Percentiles rank a stretch among this genome's conserved stretches.
Evolutionary conservation across 2,888 invertebrate species (phyloP).

Genomic region (Megalurothrips usitatus): DNA sequence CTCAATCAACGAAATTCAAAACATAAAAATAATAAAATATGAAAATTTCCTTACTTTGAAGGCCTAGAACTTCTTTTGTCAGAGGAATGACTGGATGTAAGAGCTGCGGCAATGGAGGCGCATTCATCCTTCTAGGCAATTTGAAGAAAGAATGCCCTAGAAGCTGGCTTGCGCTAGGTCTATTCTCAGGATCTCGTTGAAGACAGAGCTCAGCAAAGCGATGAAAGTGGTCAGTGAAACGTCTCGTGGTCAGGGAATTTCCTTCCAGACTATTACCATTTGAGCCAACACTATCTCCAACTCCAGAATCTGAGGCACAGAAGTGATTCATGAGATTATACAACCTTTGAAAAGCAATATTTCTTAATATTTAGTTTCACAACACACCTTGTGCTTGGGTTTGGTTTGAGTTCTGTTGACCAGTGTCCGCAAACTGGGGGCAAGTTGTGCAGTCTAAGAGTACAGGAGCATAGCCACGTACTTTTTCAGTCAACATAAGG

Average conservation of each 20-base stretch:
- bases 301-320: slow-evolving; percentile 49
- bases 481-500: slow-evolving; percentile 86
- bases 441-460: slow-evolving; percentile 55
- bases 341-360: not conserved
- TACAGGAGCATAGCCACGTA: slow-evolving; percentile 71
- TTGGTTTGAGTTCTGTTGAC: slow-evolving; percentile 33
- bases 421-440: slow-evolving; percentile 34
- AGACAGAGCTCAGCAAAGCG: slow-evolving; percentile 69
- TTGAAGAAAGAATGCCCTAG: slow-evolving; percentile 73
- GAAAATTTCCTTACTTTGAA: not conserved
- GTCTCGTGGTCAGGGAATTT: slow-evolving; percentile 46
- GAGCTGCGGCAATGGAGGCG: not conserved
- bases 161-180: slow-evolving; percentile 66
- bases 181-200: slow-evolving; percentile 61
- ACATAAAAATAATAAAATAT: not conserved
- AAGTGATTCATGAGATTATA: not conserved
- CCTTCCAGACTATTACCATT: slow-evolving; percentile 37
- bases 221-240: slow-evolving; percentile 72
- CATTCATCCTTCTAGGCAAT: slow-evolving; percentile 33
- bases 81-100: slow-evolving; percentile 20
- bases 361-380: not conserved
- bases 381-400: slow-evolving; percentile 32
- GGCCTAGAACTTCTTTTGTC: not conserved
- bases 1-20: not conserved
- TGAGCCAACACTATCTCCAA: slow-evolving; percentile 50